phyloP scores from a whole-genome alignment of 2,888 invertebrate genomes.

The Tipula helvola region DNA sequence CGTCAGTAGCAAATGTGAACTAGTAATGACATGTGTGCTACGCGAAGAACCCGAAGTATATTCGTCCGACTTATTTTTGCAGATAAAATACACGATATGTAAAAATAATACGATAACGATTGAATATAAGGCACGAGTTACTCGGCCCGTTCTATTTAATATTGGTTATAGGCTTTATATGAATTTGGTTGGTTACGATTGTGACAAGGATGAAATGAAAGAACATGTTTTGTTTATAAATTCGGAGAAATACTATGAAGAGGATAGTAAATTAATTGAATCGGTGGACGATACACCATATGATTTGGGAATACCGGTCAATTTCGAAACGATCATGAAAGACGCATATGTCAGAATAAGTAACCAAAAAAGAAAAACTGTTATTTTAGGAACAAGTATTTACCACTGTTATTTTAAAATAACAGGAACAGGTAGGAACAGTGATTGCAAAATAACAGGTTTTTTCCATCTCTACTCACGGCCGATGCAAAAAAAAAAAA shows the following conservation, averaged over 20 bases:
- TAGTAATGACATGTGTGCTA: neutral
- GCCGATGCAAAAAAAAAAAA: too few species aligned
- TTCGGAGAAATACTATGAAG: too few species aligned
- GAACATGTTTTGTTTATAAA: neutral
- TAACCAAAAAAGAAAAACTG: too few species aligned
- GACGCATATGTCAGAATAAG: too few species aligned
- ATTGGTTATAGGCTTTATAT: neutral
- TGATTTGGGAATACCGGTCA: slow-evolving; percentile 12
- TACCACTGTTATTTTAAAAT: too few species aligned
- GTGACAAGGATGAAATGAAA: slow-evolving; percentile 4
- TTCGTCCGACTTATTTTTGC: slow-evolving; percentile 4
- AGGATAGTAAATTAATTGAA: neutral
- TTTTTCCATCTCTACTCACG: too few species aligned
- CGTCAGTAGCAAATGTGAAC: neutral
- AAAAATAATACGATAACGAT: slow-evolving; percentile 6
- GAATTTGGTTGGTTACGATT: slow-evolving; percentile 11
- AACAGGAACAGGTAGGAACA: too few species aligned
- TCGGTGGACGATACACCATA: slow-evolving; percentile 8
- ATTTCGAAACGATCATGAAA: neutral
- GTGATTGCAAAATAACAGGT: too few species aligned
- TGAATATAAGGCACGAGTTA: neutral
- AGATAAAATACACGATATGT: neutral
- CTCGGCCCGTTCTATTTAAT: slow-evolving; percentile 7
- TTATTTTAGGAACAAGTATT: too few species aligned
- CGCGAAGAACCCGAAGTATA: neutral